A percentile compares a stretch with the other conserved stretches of the same genome.
These are phyloP conservation scores for Thymallus thymallus DNA, from an alignment of 2,113 vertebrate genomes.

Conservation along the genomic window DNA sequence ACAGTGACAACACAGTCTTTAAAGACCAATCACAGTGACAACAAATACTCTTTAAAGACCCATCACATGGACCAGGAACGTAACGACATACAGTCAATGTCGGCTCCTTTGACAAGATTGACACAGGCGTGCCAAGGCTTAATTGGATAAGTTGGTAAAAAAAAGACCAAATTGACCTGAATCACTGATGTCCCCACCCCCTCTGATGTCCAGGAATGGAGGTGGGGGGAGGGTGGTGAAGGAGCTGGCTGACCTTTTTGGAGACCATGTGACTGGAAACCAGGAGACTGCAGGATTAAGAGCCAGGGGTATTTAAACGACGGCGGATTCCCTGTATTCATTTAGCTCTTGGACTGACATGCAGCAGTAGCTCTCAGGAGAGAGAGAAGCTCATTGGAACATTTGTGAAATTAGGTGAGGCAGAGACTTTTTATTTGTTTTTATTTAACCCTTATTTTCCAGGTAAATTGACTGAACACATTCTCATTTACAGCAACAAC, in stretches of 20 bases:
- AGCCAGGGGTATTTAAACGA: constrained; percentile 58
- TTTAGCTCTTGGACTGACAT: background rate
- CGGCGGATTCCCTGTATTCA: background rate
- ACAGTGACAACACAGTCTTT: too few species aligned
- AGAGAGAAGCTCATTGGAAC: constrained; percentile 42
- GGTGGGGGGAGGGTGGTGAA: background rate
- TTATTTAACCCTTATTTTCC: too few species aligned
- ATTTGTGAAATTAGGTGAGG: constrained; percentile 65
- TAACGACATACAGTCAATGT: background rate
- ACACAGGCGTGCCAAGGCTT: constrained; percentile 40
- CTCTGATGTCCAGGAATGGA: background rate
- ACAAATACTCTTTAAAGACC: too few species aligned
- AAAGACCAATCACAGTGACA: too few species aligned
- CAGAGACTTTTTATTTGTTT: background rate
- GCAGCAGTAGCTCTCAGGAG: constrained; percentile 23
- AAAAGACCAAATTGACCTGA: constrained; percentile 55
- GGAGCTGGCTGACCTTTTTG: constrained; percentile 41
- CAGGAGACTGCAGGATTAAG: constrained; percentile 59
- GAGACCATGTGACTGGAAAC: constrained; percentile 56
- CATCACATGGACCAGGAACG: background rate
- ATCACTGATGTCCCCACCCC: constrained; percentile 23
- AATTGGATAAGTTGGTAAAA: constrained; percentile 49
- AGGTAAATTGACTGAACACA: too few species aligned
- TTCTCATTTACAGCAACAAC: too few species aligned
- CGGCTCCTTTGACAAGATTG: constrained; percentile 12